Conservation (phyloP, 1,140 invertebrate species). For the Orussus abietinus region DNA sequence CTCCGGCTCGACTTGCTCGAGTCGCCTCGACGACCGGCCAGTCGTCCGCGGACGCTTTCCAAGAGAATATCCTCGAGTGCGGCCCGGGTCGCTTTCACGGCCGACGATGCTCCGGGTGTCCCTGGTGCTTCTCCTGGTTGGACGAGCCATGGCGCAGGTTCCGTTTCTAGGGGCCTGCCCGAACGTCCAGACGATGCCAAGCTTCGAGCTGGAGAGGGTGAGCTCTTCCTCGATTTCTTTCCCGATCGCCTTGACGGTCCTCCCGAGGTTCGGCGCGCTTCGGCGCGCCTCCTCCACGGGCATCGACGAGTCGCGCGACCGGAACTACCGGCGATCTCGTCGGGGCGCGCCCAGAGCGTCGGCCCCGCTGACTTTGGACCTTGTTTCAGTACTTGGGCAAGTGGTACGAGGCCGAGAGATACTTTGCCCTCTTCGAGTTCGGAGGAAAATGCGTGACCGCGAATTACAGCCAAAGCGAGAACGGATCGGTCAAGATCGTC, state of each 20-base stretch:
- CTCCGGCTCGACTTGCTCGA: not conserved
- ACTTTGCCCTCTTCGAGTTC: slow-evolving; percentile 71
- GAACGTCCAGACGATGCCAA: slow-evolving; percentile 56
- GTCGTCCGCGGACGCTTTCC: too few relatives aligned
- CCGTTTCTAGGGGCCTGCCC: slow-evolving; percentile 65
- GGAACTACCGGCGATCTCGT: too few relatives aligned
- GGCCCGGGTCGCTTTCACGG: slow-evolving; percentile 2
- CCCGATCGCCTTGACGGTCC: too few relatives aligned
- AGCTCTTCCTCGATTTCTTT: too few relatives aligned
- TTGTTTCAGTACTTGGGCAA: slow-evolving; percentile 67
- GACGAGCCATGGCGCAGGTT: slow-evolving; percentile 53
- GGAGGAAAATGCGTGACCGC: slow-evolving; percentile 73
- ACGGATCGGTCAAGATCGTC: slow-evolving; percentile 60
- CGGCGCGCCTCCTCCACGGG: too few relatives aligned
- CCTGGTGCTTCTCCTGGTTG: slow-evolving; percentile 17
- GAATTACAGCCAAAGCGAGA: slow-evolving; percentile 57
- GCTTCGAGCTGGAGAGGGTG: slow-evolving; percentile 60
- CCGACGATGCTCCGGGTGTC: slow-evolving; percentile 13
- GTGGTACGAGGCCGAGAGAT: slow-evolving; percentile 77
- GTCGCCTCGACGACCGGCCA: not conserved
- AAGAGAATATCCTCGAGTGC: not conserved
- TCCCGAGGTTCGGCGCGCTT: too few relatives aligned
- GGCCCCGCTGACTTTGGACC: too few relatives aligned
- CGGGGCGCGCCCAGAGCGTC: too few relatives aligned
- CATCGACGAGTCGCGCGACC: not conserved